Conservation (phyloP, 1,140 invertebrate genomes). For the Drosophila littoralis region DNA sequence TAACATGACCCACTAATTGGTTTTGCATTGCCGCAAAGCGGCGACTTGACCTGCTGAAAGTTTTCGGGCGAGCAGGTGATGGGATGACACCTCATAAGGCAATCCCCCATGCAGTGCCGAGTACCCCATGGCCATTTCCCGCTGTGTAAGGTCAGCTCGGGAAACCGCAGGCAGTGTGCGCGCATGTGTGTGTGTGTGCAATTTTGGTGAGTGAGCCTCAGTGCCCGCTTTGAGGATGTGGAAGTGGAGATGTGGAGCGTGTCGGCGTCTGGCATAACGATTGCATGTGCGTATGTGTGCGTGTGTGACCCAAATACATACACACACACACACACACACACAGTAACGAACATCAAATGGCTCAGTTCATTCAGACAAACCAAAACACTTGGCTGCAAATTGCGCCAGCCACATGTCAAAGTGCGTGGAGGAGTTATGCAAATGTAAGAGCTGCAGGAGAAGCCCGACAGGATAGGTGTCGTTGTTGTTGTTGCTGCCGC, state of each 20-base stretch:
- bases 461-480: constrained; percentile 50
- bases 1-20: constrained; percentile 78
- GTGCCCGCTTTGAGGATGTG: constrained; percentile 22
- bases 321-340: constrained; percentile 19
- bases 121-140: constrained; percentile 26
- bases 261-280: constrained; percentile 25
- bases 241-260: constrained; percentile 43
- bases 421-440: constrained; percentile 79
- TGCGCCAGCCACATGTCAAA: constrained; percentile 73
- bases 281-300: constrained; percentile 13
- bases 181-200: constrained; percentile 45
- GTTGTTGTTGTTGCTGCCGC: constrained; percentile 7
- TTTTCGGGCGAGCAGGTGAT: constrained; percentile 50
- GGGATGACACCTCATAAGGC: constrained; percentile 67
- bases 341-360: constrained; percentile 18
- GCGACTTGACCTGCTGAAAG: constrained; percentile 75
- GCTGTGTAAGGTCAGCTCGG: constrained; percentile 73
- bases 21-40: constrained; percentile 44
- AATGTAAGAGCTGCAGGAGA: constrained; percentile 64
- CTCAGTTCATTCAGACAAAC: constrained; percentile 52
- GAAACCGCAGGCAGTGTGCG: constrained; percentile 58
- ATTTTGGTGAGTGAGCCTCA: constrained; percentile 42
- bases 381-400: constrained; percentile 53
- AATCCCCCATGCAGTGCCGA: neutral
- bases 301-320: constrained; percentile 76